Conservation (phyloP, 2,888 invertebrate genomes). For the Kryphioiulus occultus region DNA sequence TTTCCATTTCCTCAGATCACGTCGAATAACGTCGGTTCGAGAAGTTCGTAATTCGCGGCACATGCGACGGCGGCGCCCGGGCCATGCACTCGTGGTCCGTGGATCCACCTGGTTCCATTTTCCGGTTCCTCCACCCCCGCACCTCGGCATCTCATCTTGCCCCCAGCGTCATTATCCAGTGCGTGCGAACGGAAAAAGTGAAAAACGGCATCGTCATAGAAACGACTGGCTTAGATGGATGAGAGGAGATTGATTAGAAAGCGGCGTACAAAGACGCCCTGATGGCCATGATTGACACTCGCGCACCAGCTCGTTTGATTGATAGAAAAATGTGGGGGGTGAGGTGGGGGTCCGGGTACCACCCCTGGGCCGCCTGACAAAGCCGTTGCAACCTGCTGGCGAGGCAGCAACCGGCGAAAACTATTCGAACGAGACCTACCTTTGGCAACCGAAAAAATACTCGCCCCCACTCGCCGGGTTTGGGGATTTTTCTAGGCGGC, state of each 20-base stretch:
- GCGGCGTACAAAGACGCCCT: conserved; percentile 45
- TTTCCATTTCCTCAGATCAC: not conserved
- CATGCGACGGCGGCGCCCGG: too few relatives aligned
- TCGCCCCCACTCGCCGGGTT: not conserved
- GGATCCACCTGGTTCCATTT: conserved; percentile 6
- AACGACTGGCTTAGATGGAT: conserved; percentile 46
- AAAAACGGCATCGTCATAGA: conserved; percentile 45
- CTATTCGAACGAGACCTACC: conserved; percentile 14
- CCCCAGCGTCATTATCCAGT: not conserved
- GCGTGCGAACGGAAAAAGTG: conserved; percentile 23
- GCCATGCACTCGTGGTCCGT: too few relatives aligned
- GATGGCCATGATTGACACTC: conserved; percentile 53
- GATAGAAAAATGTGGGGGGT: conserved; percentile 51
- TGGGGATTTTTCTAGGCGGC: not conserved
- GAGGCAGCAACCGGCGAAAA: not conserved
- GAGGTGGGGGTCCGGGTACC: not conserved
- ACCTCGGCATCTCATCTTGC: conserved; percentile 23
- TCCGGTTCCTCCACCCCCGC: not conserved
- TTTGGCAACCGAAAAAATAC: not conserved
- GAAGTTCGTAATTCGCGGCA: not conserved
- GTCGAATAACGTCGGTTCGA: too few relatives aligned
- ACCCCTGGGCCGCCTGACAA: not conserved
- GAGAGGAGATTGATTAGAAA: conserved; percentile 44
- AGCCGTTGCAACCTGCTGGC: not conserved
- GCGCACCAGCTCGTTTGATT: conserved; percentile 52